phyloP scores from a whole-genome alignment of 2,113 vertebrate genomes.

The Varanus salvator region DNA sequence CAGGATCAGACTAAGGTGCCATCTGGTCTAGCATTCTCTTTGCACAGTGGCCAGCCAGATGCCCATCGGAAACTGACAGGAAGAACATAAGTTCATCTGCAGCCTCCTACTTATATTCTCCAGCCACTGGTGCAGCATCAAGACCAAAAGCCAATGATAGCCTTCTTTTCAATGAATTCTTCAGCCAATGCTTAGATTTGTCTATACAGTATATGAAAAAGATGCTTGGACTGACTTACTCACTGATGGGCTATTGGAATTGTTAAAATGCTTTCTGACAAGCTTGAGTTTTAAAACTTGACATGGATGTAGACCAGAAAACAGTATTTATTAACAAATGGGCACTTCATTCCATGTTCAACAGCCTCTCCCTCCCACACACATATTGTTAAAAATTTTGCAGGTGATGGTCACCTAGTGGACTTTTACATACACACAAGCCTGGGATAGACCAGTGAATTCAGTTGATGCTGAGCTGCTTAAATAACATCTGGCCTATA shows the following conservation, averaged over 20 bases:
- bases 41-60: too few relatives aligned
- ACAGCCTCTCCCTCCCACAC: too few relatives aligned
- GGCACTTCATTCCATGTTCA: too few relatives aligned
- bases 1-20: too few relatives aligned
- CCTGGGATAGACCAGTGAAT: too few relatives aligned
- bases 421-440: neutral
- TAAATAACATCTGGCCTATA: slow-evolving; percentile 4
- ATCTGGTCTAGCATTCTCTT: too few relatives aligned
- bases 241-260: neutral
- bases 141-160: too few relatives aligned
- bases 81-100: too few relatives aligned
- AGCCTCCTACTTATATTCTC: too few relatives aligned
- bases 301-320: neutral
- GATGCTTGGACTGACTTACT: neutral
- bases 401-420: neutral
- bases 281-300: neutral
- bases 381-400: neutral
- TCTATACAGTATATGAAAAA: neutral
- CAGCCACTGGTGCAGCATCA: too few relatives aligned
- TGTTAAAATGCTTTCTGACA: neutral
- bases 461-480: slow-evolving; percentile 29
- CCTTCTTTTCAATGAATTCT: neutral
- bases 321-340: neutral
- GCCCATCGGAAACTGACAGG: too few relatives aligned
- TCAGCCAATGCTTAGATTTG: too few relatives aligned